Base-by-base conservation (phyloP, 1,140 invertebrate species). In the Stenopsyche tienmushanensis region DNA sequence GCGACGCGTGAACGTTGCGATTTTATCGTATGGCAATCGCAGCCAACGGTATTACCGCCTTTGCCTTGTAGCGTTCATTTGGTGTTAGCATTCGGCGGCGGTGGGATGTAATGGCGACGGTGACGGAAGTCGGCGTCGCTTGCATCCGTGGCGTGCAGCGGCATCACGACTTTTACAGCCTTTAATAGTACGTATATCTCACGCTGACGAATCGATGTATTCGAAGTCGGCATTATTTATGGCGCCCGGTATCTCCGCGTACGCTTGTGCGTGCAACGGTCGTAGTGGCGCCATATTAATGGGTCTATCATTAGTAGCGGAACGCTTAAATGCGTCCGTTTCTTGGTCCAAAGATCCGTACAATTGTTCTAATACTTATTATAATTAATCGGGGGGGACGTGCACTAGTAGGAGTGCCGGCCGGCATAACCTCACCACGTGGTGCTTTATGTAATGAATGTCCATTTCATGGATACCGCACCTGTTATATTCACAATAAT, bases 271-370 rank as follows among this genome's bases (percentile, higher is more conserved):
- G 3, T 60, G 3, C 42, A 13, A 7, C 34, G 42, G 42, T 21
- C 26, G 57, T 41, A 10, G n/a, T 57, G 57, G 57, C 34, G 57
- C 57, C 17, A 60, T 10, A 60, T 1, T 18, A 47, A 24, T 24
- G 57, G 57, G 23, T 15, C 57, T 7, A 44, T 60, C 57, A 60
- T 60, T 60, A 47, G 42, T 41, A 44, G 42, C 57, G 42, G 5
- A 34, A 21, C 39, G 29, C 54, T 10, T n/a, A n/a, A n/a, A 1
- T 21, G 34, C 29, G 2, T 24, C 2, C 54, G 54, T 41, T 41
- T 41, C 39, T 57, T 57, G 54, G 54, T 57, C 8, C 10, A 15
- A 21, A 17, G 39, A 21, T 21, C 54, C 50, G 2, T 25, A 21
- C 24, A 10, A n/a, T 5, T 23, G 23, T 49, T 49, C 3, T 8